Percentiles rank a stretch among this genome's conserved stretches.
These are phyloP conservation scores for Eumeta japonica DNA, from an alignment of 1,140 invertebrate genomes.

Conservation along the genomic window DNA sequence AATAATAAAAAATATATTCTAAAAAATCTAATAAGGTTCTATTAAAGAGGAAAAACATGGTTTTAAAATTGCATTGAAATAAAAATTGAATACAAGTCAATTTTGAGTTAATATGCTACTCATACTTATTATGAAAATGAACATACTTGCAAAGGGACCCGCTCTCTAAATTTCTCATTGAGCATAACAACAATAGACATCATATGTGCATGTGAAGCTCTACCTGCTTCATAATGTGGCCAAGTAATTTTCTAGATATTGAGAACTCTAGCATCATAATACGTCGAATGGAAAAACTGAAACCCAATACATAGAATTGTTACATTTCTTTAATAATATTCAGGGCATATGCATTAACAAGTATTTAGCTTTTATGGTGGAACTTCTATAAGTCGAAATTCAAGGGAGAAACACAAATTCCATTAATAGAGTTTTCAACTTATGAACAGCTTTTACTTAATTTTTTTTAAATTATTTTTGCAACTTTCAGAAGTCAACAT, in stretches of 20 bases:
- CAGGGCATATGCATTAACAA: conserved; percentile 7
- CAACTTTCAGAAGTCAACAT: conserved; percentile 14
- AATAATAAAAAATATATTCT: too few species aligned
- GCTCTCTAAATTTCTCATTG: conserved; percentile 97
- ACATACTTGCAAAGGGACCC: conserved; percentile 95
- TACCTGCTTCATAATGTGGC: conserved; percentile 82
- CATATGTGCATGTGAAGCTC: conserved; percentile 76
- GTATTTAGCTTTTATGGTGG: conserved; percentile 1
- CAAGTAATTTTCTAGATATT: conserved; percentile 98
- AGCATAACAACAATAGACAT: conserved; percentile 96
- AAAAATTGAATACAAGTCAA: too few species aligned
- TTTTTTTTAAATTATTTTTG: too few species aligned
- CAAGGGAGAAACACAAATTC: conserved; percentile 22
- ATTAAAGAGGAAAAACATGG: too few species aligned
- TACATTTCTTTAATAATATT: conserved; percentile 9
- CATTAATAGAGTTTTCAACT: too few species aligned
- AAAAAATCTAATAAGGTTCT: too few species aligned
- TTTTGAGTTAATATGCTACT: too few species aligned
- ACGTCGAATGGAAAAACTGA: conserved; percentile 77
- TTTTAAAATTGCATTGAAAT: too few species aligned
- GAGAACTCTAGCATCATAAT: conserved; percentile 97
- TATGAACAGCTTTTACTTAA: too few species aligned
- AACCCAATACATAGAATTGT: conserved; percentile 20
- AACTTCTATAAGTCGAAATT: conserved; percentile 4
- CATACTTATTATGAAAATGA: too few species aligned